Conservation (phyloP, 2,113 vertebrate species). For the Phycodurus eques region DNA sequence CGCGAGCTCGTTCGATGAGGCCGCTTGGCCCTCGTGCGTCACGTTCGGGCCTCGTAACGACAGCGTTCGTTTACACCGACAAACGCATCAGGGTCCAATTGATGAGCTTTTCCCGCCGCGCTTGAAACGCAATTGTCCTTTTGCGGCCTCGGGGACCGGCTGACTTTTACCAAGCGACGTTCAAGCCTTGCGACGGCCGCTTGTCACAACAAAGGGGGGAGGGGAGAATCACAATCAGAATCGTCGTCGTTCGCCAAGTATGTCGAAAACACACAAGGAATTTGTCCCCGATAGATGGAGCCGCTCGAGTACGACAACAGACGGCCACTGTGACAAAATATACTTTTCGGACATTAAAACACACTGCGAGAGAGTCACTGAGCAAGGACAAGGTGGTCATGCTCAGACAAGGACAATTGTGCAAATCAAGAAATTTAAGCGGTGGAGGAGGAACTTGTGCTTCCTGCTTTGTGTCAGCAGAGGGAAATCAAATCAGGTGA, state of each 20-base stretch:
- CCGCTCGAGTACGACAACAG: too few relatives aligned
- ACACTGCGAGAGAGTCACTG: too few relatives aligned
- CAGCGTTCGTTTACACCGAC: constrained; percentile 41
- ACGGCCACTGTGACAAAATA: too few relatives aligned
- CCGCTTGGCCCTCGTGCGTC: constrained; percentile 6
- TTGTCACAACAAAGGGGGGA: constrained; percentile 31
- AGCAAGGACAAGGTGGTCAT: too few relatives aligned
- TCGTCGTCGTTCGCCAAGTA: too few relatives aligned
- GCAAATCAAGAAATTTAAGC: neutral
- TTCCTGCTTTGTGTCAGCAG: constrained; percentile 15
- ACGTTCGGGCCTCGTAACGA: constrained; percentile 43
- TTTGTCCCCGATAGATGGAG: too few relatives aligned
- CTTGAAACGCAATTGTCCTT: constrained; percentile 39
- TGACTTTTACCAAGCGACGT: constrained; percentile 35
- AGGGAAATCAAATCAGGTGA: constrained; percentile 1
- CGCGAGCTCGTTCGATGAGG: constrained; percentile 24
- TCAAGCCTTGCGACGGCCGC: constrained; percentile 59
- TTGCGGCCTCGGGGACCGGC: constrained; percentile 13
- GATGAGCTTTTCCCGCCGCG: constrained; percentile 14
- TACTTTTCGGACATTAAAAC: too few relatives aligned
- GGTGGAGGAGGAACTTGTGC: constrained; percentile 14
- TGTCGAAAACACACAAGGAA: too few relatives aligned
- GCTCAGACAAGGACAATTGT: too few relatives aligned
- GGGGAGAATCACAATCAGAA: too few relatives aligned
- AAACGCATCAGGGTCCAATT: constrained; percentile 52